A percentile compares a stretch with the other conserved stretches of the same genome.
Conservation (phyloP, 2,113 vertebrate species). For the Datnioides undecimradiatus region DNA sequence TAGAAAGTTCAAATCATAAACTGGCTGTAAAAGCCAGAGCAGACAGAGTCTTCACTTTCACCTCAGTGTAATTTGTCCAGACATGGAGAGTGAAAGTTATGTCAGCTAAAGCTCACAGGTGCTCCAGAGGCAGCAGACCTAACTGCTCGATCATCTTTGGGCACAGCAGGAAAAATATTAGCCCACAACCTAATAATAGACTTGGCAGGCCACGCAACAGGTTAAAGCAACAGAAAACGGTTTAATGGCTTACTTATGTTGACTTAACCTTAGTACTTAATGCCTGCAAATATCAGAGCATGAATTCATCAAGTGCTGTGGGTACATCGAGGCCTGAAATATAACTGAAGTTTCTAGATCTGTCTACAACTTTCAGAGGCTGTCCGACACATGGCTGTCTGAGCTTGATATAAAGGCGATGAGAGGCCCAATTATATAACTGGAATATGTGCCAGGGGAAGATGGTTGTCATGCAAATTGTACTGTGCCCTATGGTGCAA, state of each 20-base stretch:
- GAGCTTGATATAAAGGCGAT: neutral
- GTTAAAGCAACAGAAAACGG: slow-evolving; percentile 55
- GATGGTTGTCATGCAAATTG: slow-evolving; percentile 9
- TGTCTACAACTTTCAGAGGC: neutral
- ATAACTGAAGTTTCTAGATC: slow-evolving; percentile 16
- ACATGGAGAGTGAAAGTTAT: neutral
- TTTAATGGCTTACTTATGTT: slow-evolving; percentile 56
- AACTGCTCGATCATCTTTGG: slow-evolving; percentile 17
- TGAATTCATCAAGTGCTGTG: slow-evolving; percentile 14
- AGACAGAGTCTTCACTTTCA: slow-evolving; percentile 3
- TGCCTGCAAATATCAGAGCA: slow-evolving; percentile 28
- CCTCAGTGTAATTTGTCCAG: neutral
- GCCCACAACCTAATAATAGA: slow-evolving; percentile 41
- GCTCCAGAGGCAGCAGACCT: slow-evolving; percentile 1
- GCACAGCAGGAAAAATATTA: slow-evolving; percentile 28
- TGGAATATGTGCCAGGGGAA: neutral
- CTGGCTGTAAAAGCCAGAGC: neutral
- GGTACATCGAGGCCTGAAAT: slow-evolving; percentile 12
- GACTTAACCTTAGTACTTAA: slow-evolving; percentile 37
- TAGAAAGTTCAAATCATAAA: slow-evolving; percentile 11
- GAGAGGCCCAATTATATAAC: slow-evolving; percentile 8
- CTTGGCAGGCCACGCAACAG: neutral
- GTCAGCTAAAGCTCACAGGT: neutral
- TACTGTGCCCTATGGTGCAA: neutral
- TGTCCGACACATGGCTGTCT: neutral